Percentiles rank a stretch among this genome's conserved stretches.
phyloP scores from a whole-genome alignment of 2,888 invertebrate genomes.

The Stenodema calcarata region DNA sequence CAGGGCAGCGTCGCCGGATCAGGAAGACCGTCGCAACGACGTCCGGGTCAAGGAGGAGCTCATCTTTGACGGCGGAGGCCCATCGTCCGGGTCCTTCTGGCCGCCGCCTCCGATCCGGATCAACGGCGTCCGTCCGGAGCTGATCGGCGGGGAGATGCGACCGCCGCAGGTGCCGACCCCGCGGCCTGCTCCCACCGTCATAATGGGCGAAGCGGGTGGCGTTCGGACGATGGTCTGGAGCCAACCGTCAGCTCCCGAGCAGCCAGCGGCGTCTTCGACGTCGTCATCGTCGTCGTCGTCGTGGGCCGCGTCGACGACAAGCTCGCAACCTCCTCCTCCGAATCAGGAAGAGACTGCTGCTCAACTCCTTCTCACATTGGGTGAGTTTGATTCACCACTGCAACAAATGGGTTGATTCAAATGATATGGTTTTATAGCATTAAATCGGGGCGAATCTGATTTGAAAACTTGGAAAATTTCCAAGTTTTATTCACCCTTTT shows the following conservation, averaged over 20 bases:
- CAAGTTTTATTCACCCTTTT: no score
- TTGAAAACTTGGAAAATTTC: no score
- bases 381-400: slow-evolving; percentile 58
- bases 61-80: slow-evolving; percentile 63
- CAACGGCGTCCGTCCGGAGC: slow-evolving; percentile 82
- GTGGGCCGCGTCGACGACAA: slow-evolving; percentile 62
- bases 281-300: slow-evolving; percentile 62
- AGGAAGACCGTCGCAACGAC: slow-evolving; percentile 52
- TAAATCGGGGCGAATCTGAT: no score
- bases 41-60: slow-evolving; percentile 63
- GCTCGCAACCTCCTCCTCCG: slow-evolving; percentile 58
- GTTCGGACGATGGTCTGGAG: slow-evolving; percentile 78
- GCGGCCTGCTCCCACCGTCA: slow-evolving; percentile 77
- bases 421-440: no score
- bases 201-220: slow-evolving; percentile 92
- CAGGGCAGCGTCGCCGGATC: slow-evolving; percentile 57
- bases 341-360: slow-evolving; percentile 67
- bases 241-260: slow-evolving; percentile 65
- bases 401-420: no score
- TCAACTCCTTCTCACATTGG: slow-evolving; percentile 63
- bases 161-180: slow-evolving; percentile 56
- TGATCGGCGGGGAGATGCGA: slow-evolving; percentile 69
- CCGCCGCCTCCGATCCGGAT: slow-evolving; percentile 65
- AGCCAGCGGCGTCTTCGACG: slow-evolving; percentile 64
- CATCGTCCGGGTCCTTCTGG: slow-evolving; percentile 54